phyloP scores from a whole-genome alignment of 2,113 vertebrate species.

The Microtus oregoni region DNA sequence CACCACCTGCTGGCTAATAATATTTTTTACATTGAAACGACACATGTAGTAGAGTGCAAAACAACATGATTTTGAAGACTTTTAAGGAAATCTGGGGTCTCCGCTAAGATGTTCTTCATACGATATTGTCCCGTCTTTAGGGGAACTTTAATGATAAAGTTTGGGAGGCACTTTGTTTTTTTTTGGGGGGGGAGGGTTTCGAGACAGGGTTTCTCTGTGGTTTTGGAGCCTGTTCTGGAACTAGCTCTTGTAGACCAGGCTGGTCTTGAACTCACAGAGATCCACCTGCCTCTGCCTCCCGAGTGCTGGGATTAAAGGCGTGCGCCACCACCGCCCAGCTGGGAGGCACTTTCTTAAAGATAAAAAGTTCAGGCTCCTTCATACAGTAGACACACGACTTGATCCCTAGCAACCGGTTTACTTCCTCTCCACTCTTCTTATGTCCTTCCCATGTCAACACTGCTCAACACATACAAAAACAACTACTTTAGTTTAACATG shows the following conservation, averaged over 20 bases:
- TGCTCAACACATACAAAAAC: background rate
- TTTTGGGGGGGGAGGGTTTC: too few relatives aligned
- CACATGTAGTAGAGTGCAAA: constrained; percentile 3
- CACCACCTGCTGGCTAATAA: background rate
- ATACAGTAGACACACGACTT: background rate
- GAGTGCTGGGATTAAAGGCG: too few relatives aligned
- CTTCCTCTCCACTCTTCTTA: background rate
- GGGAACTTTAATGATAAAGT: background rate
- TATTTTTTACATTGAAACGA: background rate
- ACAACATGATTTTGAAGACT: background rate
- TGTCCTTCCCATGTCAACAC: background rate
- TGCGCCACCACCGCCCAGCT: too few relatives aligned
- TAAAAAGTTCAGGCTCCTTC: background rate
- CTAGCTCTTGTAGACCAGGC: too few relatives aligned
- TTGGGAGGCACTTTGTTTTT: background rate
- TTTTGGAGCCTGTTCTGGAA: too few relatives aligned
- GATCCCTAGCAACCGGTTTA: background rate
- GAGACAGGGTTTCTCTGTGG: too few relatives aligned
- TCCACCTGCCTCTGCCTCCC: too few relatives aligned
- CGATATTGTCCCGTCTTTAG: background rate
- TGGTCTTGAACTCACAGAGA: too few relatives aligned
- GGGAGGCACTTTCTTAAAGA: background rate
- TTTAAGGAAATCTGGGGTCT: background rate
- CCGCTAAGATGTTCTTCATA: background rate
- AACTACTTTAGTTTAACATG: background rate